Conservation (phyloP, 2,113 vertebrate genomes). For the Notarius quadriscutis region DNA sequence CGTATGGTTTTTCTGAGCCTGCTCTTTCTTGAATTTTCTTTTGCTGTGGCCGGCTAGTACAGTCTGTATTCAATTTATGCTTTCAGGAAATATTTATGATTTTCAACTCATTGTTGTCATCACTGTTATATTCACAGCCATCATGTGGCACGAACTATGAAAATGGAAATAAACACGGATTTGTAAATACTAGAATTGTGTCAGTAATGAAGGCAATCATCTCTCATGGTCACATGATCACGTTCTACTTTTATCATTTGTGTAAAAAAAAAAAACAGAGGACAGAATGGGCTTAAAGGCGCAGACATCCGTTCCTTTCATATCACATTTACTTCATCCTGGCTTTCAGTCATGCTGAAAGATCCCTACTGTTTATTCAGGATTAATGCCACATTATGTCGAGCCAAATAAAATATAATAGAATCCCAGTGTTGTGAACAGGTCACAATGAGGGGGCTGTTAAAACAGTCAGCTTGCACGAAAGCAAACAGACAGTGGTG, state of each 20-base stretch:
- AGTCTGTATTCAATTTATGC: background rate
- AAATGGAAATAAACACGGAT: background rate
- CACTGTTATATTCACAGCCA: background rate
- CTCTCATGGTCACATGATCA: conserved; percentile 3
- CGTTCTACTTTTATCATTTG: conserved; percentile 12
- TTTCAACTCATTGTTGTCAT: background rate
- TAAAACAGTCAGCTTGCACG: background rate
- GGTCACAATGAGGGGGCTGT: conserved; percentile 1
- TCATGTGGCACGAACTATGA: background rate
- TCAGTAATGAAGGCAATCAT: conserved; percentile 2
- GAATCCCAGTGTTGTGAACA: conserved; percentile 13
- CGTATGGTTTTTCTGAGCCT: background rate
- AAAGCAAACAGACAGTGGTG: conserved; percentile 17
- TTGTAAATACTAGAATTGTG: conserved; percentile 4
- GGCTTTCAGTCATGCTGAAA: conserved; percentile 27
- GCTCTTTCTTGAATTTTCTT: background rate
- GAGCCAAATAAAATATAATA: conserved; percentile 1
- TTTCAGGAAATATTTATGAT: background rate
- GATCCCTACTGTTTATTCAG: conserved; percentile 26
- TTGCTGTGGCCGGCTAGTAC: background rate
- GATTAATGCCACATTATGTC: conserved; percentile 27
- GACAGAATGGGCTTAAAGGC: background rate
- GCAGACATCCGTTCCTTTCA: conserved; percentile 10
- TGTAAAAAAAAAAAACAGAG: conserved; percentile 7
- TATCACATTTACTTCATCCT: conserved; percentile 23